Evolutionary conservation across 2,888 invertebrate species (phyloP), one percentile per base, ranked within the genome.

Genomic region (Habroteleia sp.): DNA sequence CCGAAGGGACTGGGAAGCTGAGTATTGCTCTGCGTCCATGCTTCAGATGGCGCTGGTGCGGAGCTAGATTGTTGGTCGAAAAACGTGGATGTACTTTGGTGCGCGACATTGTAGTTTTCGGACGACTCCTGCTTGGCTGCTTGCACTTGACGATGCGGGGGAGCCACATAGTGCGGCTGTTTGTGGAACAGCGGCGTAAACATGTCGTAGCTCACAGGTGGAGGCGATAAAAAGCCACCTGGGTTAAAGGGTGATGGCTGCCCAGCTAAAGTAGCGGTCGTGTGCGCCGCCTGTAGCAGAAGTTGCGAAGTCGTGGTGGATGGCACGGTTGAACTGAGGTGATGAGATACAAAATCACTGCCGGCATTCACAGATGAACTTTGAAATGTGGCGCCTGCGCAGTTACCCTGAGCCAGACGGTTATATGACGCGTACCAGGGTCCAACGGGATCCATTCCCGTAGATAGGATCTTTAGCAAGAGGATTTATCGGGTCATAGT

Each of bases 391-490:
- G 83, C 80, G 65, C 80, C 78, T 3, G 93, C 91, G 83, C 93
- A 91, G 88, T 93, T 93, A 80, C 93, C 92, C 82, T 92, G 92
- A 80, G 94, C 92, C 89, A 95, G 90, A 85, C 95, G 93, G 90
- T 95, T 95, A 91, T 95, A 95, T 82, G 94, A 93, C 88, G 93
- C 91, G 89, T 94, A 94, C 96, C 96, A 96, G 91, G 95, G 95
- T 91, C 94, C 95, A 89, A 94, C 94, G 89, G 95, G 95, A 93
- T 96, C 96, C 95, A 96, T 96, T 90, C 84, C 85, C 84, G 14
- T 25, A 16, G 14, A 10, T 46, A 8, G 42, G 11, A 2, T 11
- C 8, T 17, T 17, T 4, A 25, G 4, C 10, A 17, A 17, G 10
- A 3, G 11, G n/a, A 2, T 3, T 10, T 54, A 56, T 23, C n/a